Conservation (phyloP, 30 jellyfish, hydroid and myxozoan species). For the Rhopilema esculentum region DNA sequence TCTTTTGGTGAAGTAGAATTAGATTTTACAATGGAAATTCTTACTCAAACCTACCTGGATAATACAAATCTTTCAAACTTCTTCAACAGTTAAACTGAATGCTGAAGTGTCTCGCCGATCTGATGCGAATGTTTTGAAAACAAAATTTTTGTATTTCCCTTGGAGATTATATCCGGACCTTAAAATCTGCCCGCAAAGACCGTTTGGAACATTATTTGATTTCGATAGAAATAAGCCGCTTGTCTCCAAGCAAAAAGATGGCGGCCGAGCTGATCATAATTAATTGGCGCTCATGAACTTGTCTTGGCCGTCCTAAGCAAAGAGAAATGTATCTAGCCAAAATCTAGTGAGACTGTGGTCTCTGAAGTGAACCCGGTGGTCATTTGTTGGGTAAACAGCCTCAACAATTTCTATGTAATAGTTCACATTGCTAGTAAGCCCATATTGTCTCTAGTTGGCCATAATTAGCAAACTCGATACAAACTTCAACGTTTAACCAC, state of each 20-base stretch:
- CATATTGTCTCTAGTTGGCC: slow-evolving; percentile 1
- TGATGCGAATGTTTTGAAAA: not conserved
- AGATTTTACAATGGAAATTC: not conserved
- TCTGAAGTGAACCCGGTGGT: slow-evolving; percentile 28
- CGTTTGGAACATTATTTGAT: not conserved
- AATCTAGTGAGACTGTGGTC: slow-evolving; percentile 22
- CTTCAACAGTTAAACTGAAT: not conserved
- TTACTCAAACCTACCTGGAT: not conserved
- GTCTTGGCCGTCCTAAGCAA: slow-evolving; percentile 14
- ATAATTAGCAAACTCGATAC: not conserved
- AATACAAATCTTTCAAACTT: no score
- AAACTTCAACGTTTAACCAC: not conserved
- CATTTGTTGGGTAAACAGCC: slow-evolving; percentile 11
- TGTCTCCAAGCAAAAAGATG: not conserved
- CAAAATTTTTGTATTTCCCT: not conserved
- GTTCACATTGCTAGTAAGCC: slow-evolving; percentile 3
- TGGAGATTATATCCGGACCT: not conserved
- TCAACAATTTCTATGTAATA: not conserved
- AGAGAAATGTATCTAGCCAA: not conserved
- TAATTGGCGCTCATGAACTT: slow-evolving; percentile 14
- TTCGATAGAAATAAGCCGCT: not conserved
- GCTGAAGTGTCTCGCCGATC: not conserved
- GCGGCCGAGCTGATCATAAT: slow-evolving; percentile 14
- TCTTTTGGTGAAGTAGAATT: no score
- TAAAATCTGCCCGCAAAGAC: not conserved